A percentile compares a stretch with the other conserved stretches of the same genome.
Conservation (phyloP, 2,797 vertebrate genomes). For the Gallinago nigripennis region DNA sequence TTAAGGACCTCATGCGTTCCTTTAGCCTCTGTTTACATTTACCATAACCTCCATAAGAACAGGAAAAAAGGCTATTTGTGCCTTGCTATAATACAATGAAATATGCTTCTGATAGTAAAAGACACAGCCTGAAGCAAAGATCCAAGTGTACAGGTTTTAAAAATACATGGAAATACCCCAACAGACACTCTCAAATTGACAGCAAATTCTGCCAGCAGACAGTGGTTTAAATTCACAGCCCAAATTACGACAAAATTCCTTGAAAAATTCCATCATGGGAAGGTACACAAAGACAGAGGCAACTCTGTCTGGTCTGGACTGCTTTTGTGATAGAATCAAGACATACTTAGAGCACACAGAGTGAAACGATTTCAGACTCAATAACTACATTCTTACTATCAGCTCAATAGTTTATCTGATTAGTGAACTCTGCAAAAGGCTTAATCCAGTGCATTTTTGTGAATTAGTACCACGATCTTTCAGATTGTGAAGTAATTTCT, state of each 20-base stretch:
- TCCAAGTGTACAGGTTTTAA: neutral
- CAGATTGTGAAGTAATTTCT: constrained; percentile 5
- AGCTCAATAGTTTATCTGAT: neutral
- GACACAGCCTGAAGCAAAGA: neutral
- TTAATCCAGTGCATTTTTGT: neutral
- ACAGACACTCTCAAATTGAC: neutral
- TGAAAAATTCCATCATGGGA: neutral
- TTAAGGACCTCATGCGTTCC: neutral
- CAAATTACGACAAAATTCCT: neutral
- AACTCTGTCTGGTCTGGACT: neutral
- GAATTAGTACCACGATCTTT: neutral
- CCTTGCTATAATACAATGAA: neutral
- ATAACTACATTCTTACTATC: neutral
- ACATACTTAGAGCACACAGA: neutral
- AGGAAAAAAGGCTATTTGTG: neutral
- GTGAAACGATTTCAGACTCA: neutral
- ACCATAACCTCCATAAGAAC: neutral
- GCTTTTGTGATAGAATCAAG: neutral
- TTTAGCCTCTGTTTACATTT: neutral
- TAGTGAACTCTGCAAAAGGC: neutral
- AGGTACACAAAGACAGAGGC: neutral
- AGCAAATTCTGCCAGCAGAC: neutral
- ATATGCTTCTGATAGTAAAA: neutral
- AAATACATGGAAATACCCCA: neutral
- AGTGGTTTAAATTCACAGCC: constrained; percentile 10